Evolutionary conservation across 1,140 invertebrate species (phyloP).

Genomic region (Sweltsa coloradensis): DNA sequence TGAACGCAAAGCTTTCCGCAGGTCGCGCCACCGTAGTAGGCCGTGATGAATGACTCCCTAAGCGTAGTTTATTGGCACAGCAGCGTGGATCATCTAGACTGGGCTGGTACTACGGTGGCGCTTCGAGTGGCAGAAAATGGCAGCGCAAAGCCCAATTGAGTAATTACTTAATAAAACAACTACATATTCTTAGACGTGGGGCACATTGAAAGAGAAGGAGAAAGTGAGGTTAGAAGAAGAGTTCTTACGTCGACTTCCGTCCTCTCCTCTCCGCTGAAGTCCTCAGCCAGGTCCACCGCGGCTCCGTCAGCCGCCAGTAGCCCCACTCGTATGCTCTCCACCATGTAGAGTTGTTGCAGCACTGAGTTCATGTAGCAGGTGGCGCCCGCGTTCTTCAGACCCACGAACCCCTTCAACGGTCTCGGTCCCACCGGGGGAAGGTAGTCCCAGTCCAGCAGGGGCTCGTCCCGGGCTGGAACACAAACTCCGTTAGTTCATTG

Average conservation of each 20-base stretch:
- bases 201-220: background rate
- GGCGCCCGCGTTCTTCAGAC: constrained; percentile 95
- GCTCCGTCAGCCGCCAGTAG: constrained; percentile 70
- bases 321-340: constrained; percentile 75
- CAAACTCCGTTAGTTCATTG: no score
- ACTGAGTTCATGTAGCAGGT: constrained; percentile 99
- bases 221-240: background rate
- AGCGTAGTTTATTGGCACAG: no score
- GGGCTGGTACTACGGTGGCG: no score
- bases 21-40: no score
- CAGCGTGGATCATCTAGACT: no score
- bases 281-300: constrained; percentile 76
- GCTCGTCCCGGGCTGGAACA: constrained; percentile 59
- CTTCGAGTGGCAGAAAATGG: no score
- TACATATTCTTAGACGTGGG: no score
- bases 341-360: constrained; percentile 94
- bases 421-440: constrained; percentile 88
- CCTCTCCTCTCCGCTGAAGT: constrained; percentile 74
- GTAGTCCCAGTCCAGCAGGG: constrained; percentile 93
- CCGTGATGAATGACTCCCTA: no score
- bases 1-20: no score
- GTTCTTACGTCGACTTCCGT: constrained; percentile 39
- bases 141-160: no score
- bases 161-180: no score
- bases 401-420: constrained; percentile 83